Evolutionary conservation across 1,140 invertebrate species (phyloP).

Genomic region (Drosophila kurseongensis): DNA sequence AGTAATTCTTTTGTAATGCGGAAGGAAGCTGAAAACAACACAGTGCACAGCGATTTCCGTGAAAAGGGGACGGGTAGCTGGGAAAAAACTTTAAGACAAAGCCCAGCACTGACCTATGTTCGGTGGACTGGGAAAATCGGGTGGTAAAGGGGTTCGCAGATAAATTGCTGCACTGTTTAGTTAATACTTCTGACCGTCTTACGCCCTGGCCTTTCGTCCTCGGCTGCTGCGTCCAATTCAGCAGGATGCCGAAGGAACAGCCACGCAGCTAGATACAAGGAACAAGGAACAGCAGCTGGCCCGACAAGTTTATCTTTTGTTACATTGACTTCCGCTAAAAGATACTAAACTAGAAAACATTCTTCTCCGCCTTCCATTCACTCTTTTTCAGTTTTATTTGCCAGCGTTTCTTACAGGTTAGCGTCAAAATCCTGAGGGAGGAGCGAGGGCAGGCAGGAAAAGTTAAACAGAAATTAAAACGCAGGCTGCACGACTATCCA

Average conservation of each 20-base stretch:
- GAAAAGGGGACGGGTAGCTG: conserved; percentile 9
- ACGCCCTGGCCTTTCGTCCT: conserved; percentile 19
- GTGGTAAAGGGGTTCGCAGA: conserved; percentile 38
- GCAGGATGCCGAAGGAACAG: conserved; percentile 19
- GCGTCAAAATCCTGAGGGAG: conserved; percentile 28
- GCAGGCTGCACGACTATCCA: conserved; percentile 70
- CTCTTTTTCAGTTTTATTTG: conserved; percentile 35
- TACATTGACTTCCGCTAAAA: conserved; percentile 80
- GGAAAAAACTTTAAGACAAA: conserved; percentile 73
- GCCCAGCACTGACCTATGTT: conserved; percentile 61
- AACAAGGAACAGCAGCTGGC: conserved; percentile 63
- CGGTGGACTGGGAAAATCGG: conserved; percentile 15
- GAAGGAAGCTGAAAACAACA: conserved; percentile 76
- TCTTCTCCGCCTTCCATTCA: conserved; percentile 10
- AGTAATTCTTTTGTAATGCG: conserved; percentile 81
- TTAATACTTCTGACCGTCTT: conserved; percentile 68
- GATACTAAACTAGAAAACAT: conserved; percentile 76
- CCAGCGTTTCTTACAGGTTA: conserved; percentile 26
- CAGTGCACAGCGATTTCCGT: conserved; percentile 63
- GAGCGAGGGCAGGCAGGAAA: conserved; percentile 41
- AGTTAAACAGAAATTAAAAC: conserved; percentile 77
- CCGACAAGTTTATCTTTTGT: conserved; percentile 81
- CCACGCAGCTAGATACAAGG: conserved; percentile 29
- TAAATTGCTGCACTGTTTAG: conserved; percentile 81
- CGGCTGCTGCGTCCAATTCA: conserved; percentile 49